Evolutionary conservation across 2,888 invertebrate species (phyloP), one percentile per base, ranked within the genome.

Genomic region (Lepeophtheirus nordmannii): DNA sequence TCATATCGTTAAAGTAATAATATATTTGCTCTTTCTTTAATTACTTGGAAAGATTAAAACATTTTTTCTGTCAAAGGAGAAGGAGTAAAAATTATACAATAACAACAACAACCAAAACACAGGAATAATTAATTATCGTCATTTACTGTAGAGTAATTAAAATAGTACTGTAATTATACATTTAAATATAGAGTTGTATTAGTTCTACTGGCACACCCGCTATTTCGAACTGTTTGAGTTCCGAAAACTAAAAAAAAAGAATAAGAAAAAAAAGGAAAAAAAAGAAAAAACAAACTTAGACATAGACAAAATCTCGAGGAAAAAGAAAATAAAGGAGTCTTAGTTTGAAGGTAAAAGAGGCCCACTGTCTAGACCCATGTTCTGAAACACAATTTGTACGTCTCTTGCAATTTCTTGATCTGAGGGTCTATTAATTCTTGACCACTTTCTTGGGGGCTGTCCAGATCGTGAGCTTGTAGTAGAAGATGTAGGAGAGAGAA

Each of bases 181-280:
- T 30, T 30, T 30, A 30, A 30, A 30, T 30, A 30, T 30, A 30
- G 2, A 30, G 7, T 30, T 30, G 2, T 30, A 30, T 30, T 30
- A 30, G 30, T 46, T 46, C 53, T 46, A 46, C 53, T 8, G 53
- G 53, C 53, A 46, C 53, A 46, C 53, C 53, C 53, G 53, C 53
- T 46, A 46, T 46, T 46, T 46, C 53, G 53, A 46, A 46, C 53
- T 46, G 53, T 46, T 46, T 46, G 53, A 46, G 53, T 46, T 46
- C 53, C 14, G 14, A n/a, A 46, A 46, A 46, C 53, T 46, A 46
- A 46, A 46, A 14, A n/a, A 46, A 46, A 46, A n/a, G 41, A 11
- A 41, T 10, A 41, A 14, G 41, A 41, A 41, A 14, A 14, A 41
- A 41, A n/a, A 14, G 14, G 14, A 41, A 11, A 46, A 46, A 17